A percentile compares a stretch with the other conserved stretches of the same genome.
These are phyloP conservation scores for Ladona fulva DNA, from an alignment of 1,140 invertebrate species.

Conservation along the genomic window DNA sequence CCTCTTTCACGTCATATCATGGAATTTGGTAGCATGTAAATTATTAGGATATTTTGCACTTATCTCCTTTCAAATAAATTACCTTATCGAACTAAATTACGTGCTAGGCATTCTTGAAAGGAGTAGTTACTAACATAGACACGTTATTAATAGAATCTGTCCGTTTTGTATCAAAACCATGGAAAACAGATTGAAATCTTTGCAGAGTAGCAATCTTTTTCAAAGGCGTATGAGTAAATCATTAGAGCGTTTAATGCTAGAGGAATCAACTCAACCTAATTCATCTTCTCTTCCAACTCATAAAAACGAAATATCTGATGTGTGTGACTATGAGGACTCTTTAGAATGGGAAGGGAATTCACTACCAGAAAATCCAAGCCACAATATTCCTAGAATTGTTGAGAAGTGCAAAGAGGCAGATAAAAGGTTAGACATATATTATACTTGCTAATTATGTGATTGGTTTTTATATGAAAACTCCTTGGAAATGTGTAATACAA, in stretches of 20 bases:
- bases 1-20: too few species aligned
- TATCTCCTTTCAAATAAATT: not conserved
- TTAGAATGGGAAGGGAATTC: not conserved
- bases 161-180: not conserved
- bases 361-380: not conserved
- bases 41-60: too few species aligned
- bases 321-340: not conserved
- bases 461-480: too few species aligned
- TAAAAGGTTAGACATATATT: too few species aligned
- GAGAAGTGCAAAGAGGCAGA: too few species aligned
- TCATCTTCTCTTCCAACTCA: not conserved
- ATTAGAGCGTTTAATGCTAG: not conserved
- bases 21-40: too few species aligned
- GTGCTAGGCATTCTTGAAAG: not conserved
- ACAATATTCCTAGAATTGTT: not conserved
- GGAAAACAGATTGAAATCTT: not conserved
- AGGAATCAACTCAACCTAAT: not conserved
- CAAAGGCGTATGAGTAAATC: not conserved
- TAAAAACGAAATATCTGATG: not conserved
- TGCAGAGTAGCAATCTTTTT: not conserved
- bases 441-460: too few species aligned
- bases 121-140: not conserved
- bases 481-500: too few species aligned
- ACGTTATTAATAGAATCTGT: not conserved
- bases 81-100: not conserved